Conservation (phyloP, 2,888 invertebrate species). For the Drosophila prolongata region DNA sequence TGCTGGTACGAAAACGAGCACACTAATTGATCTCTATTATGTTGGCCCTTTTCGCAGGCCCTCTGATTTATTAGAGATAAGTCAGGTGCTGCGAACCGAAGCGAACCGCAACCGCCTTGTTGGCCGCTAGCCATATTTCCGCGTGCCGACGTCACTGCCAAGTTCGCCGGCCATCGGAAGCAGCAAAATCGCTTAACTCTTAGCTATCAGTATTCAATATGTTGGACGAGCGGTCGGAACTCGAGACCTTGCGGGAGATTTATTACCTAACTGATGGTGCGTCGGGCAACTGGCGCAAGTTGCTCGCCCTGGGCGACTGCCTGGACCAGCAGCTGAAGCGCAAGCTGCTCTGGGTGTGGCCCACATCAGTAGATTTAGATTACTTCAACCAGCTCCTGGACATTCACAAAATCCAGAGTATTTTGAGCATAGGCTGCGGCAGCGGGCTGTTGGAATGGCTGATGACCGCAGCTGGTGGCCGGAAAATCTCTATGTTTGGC, state of each 20-base stretch:
- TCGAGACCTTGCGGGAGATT: conserved; percentile 46
- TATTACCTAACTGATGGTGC: conserved; percentile 62
- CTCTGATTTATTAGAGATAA: conserved; percentile 42
- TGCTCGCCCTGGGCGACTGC: conserved; percentile 77
- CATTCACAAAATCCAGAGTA: conserved; percentile 84
- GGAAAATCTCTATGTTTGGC: conserved; percentile 84
- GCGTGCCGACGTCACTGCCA: conserved; percentile 61
- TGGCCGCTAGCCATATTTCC: conserved; percentile 66
- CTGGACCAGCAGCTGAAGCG: conserved; percentile 82
- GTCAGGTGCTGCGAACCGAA: conserved; percentile 37
- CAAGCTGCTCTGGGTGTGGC: conserved; percentile 90
- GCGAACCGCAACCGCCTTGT: conserved; percentile 27
- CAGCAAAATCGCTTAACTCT: conserved; percentile 9
- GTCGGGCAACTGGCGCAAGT: conserved; percentile 84
- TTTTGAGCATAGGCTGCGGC: conserved; percentile 92
- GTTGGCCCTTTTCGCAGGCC: conserved; percentile 11
- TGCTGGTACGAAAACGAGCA: conserved; percentile 68
- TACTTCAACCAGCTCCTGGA: conserved; percentile 85
- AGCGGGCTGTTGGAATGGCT: conserved; percentile 94
- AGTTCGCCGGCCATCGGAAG: conserved; percentile 34
- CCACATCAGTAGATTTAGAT: conserved; percentile 86
- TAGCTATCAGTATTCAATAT: conserved; percentile 60
- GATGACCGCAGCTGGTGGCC: conserved; percentile 86
- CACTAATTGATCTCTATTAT: conserved; percentile 41
- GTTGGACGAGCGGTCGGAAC: conserved; percentile 57